These are phyloP conservation scores for Parauchenoglanis ngamensis DNA, from an alignment of 2,797 vertebrate species.

Conservation along the genomic window DNA sequence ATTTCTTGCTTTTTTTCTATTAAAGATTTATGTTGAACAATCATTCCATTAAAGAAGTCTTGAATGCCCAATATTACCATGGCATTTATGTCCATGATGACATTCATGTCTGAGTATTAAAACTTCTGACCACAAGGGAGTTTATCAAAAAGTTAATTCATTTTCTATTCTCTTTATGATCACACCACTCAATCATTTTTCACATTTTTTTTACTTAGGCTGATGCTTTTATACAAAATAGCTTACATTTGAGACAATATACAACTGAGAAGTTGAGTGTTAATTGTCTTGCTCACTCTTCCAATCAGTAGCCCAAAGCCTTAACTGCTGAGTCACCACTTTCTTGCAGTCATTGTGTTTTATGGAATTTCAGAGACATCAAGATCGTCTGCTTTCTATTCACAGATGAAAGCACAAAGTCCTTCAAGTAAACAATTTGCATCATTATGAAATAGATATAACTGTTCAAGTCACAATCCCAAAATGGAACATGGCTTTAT, in stretches of 20 bases:
- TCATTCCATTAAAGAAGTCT: no score
- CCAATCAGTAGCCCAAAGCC: background rate
- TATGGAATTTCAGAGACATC: background rate
- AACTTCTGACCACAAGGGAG: no score
- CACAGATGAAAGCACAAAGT: constrained; percentile 8
- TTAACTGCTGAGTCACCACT: background rate
- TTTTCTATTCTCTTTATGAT: background rate
- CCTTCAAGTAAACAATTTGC: constrained; percentile 8
- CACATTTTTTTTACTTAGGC: background rate
- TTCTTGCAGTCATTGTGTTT: background rate
- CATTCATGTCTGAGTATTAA: no score
- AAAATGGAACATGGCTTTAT: background rate
- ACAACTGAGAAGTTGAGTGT: background rate
- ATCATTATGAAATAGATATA: constrained; percentile 2
- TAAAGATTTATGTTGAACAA: no score
- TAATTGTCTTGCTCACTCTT: background rate
- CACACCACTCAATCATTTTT: background rate
- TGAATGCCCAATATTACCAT: no score
- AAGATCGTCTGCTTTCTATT: constrained; percentile 5
- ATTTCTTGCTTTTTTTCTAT: no score
- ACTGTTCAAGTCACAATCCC: background rate
- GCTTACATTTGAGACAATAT: background rate
- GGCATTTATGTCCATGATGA: no score
- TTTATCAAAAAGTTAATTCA: background rate
- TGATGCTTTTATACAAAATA: background rate